Evolutionary conservation across 35 echinoderm and acorn worm genomes (phyloP).

Genomic region (Anneissia japonica): DNA sequence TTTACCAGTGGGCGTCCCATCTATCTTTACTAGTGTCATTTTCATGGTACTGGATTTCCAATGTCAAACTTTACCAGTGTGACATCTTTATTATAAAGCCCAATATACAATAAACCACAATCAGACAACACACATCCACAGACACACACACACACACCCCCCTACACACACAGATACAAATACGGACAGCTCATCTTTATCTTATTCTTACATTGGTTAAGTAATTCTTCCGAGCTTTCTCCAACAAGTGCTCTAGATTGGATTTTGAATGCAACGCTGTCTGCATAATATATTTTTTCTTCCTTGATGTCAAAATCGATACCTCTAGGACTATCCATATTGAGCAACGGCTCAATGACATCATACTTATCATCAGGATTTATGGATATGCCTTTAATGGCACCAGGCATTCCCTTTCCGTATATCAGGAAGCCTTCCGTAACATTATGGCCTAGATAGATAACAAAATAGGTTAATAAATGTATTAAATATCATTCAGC

Average conservation of each 20-base stretch:
- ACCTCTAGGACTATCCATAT: slow-evolving; percentile 71
- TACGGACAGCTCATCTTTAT: background rate
- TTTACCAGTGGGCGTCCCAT: no score
- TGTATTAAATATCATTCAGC: background rate
- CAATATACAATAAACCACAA: background rate
- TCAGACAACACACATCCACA: background rate
- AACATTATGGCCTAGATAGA: slow-evolving; percentile 28
- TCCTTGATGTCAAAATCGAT: slow-evolving; percentile 71
- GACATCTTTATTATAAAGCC: background rate
- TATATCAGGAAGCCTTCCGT: slow-evolving; percentile 60
- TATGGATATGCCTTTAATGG: slow-evolving; percentile 72
- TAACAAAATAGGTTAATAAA: background rate
- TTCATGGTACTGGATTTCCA: no score
- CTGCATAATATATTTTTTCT: slow-evolving; percentile 80
- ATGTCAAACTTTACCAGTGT: no score
- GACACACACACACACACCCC: background rate
- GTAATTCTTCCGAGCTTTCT: slow-evolving; percentile 30
- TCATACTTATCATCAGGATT: slow-evolving; percentile 35
- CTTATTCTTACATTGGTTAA: slow-evolving; percentile 46
- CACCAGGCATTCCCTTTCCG: slow-evolving; percentile 75
- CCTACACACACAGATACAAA: background rate
- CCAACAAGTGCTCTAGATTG: slow-evolving; percentile 53
- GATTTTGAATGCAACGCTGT: slow-evolving; percentile 63
- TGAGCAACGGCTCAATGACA: slow-evolving; percentile 46
- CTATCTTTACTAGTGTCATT: no score